A percentile compares a stretch with the other conserved stretches of the same genome.
These are phyloP conservation scores for Oscheius onirici DNA, from an alignment of 2,888 invertebrate genomes.

Conservation along the genomic window DNA sequence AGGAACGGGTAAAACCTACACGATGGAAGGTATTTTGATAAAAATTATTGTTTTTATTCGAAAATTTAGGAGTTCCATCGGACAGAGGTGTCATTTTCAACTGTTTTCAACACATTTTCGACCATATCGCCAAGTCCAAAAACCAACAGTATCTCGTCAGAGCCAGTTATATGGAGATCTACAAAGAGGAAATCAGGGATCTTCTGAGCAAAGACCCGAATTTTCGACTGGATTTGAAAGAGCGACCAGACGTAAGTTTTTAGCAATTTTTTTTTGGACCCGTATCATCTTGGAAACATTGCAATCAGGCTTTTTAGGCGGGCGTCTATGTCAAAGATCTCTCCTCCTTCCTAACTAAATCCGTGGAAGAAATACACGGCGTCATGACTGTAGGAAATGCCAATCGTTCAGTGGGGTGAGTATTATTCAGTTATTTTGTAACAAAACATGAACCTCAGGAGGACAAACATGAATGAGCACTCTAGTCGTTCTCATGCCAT, in stretches of 20 bases:
- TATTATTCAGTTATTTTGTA: not conserved
- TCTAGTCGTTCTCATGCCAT: slow-evolving; percentile 90
- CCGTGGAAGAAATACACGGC: slow-evolving; percentile 89
- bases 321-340: slow-evolving; percentile 59
- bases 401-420: slow-evolving; percentile 86
- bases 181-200: slow-evolving; percentile 79
- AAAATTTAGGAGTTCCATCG: slow-evolving; percentile 72
- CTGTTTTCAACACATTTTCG: slow-evolving; percentile 96
- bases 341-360: slow-evolving; percentile 88
- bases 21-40: slow-evolving; percentile 77
- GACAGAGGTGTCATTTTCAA: slow-evolving; percentile 89
- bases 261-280: not conserved
- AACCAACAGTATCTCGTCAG: slow-evolving; percentile 94
- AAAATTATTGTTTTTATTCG: not conserved
- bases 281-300: no score
- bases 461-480: slow-evolving; percentile 98
- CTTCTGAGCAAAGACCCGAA: slow-evolving; percentile 80
- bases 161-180: slow-evolving; percentile 96
- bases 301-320: not conserved
- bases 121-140: slow-evolving; percentile 80
- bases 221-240: slow-evolving; percentile 78
- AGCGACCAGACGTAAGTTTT: slow-evolving; percentile 50
- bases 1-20: slow-evolving; percentile 86
- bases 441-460: slow-evolving; percentile 34
- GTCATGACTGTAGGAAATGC: slow-evolving; percentile 92